Conservation (phyloP, 2,888 invertebrate genomes). For the Leucophora obtusa region DNA sequence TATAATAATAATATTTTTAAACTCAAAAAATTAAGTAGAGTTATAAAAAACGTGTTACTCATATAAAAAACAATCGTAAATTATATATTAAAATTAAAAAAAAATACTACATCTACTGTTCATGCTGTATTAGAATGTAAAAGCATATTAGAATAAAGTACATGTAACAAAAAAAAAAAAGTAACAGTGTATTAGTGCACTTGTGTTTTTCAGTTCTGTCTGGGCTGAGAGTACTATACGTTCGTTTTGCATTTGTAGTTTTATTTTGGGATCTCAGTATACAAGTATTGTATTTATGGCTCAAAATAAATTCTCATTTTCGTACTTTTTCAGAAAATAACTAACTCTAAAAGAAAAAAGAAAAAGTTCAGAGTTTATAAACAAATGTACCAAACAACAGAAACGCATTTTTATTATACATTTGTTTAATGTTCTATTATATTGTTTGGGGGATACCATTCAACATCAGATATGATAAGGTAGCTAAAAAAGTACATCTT, state of each 20-base stretch:
- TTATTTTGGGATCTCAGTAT: constrained; percentile 5
- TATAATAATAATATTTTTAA: constrained; percentile 4
- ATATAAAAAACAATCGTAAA: constrained; percentile 34
- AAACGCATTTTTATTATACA: constrained; percentile 52
- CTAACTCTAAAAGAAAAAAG: constrained; percentile 62
- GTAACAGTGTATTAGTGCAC: constrained; percentile 15
- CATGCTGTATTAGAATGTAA: not conserved
- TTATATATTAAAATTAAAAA: constrained; percentile 12
- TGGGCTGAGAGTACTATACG: not conserved
- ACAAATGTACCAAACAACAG: constrained; percentile 8
- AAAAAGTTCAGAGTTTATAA: constrained; percentile 10
- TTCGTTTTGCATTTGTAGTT: not conserved
- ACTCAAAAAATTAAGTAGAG: constrained; percentile 32
- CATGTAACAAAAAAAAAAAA: constrained; percentile 21
- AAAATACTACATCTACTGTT: not conserved
- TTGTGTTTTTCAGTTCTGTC: constrained; percentile 9
- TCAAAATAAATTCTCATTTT: constrained; percentile 75
- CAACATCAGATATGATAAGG: too few species aligned
- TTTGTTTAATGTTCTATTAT: constrained; percentile 21
- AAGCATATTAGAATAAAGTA: not conserved
- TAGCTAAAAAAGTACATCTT: too few species aligned
- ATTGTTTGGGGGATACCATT: too few species aligned
- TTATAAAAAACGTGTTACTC: constrained; percentile 35
- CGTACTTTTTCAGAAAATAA: constrained; percentile 66
- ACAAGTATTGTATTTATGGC: constrained; percentile 52